Evolutionary conservation across 1,140 invertebrate genomes (phyloP), one percentile per base, ranked within the genome.

Genomic region (Oreohelix idahoensis): DNA sequence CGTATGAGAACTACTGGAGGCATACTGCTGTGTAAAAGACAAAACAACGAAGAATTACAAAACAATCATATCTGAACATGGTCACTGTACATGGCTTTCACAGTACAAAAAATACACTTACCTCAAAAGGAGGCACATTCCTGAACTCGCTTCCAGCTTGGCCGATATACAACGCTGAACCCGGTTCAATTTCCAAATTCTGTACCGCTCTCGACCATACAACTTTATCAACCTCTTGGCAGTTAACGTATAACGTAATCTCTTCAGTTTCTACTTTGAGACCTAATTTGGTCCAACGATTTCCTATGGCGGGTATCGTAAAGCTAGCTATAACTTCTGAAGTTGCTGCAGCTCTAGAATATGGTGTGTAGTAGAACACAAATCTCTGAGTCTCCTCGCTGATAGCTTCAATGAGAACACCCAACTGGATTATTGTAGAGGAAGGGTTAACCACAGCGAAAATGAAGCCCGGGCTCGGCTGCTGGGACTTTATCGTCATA

Each of bases 391-490:
- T 58, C 0, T 45, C 75, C 23, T 66, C 83, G 58, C 53, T 83
- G 1, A 36, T 39, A 0, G 66, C 66, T 26, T 49, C 26, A 23
- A 89, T 70, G 51, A 78, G 78, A 15, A 89, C 63, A 58, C 88
- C 88, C 71, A 89, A 86, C 53, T 86, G 83, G n/a, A 89, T 73
- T 49, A 89, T 76, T 8, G 86, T 86, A 39, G 85, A 79, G 76
- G 81, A 86, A 0, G 87, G 86, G 70, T 89, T 87, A 51, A 88
- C 86, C 58, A 89, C 87, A 39, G 88, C 86, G 73, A 89, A 89
- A 39, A 89, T 49, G 75, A 85, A 87, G 23, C 88, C 87, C 42
- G 84, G 85, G 15, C 58, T 77, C 42, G n/a, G 45, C 29, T 42
- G 42, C 69, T 73, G 58, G n/a, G 83, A 53, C 63, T 85, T 84